Percentiles rank a stretch among this genome's conserved stretches.
phyloP scores from a whole-genome alignment of 2,888 invertebrate species.

The Spilosoma lubricipeda region DNA sequence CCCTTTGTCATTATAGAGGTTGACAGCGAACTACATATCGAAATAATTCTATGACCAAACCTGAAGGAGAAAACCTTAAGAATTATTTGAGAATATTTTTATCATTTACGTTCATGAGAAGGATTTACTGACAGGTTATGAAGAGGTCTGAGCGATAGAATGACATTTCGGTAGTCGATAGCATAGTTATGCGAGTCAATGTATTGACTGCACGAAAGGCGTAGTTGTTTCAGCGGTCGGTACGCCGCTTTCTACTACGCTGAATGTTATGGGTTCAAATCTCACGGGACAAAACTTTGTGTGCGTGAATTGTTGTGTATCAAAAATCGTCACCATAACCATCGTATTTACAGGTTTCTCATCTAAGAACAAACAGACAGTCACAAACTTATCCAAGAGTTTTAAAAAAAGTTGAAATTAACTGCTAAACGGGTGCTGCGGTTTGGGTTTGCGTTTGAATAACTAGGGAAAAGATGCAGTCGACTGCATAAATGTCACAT shows the following conservation, averaged over 20 bases:
- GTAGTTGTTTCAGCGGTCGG: too few relatives aligned
- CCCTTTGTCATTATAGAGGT: slow-evolving; percentile 14
- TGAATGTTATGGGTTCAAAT: too few relatives aligned
- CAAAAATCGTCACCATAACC: too few relatives aligned
- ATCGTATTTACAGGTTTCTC: not conserved
- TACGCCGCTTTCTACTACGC: too few relatives aligned
- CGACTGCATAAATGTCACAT: not conserved
- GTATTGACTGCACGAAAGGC: too few relatives aligned
- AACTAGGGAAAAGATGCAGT: too few relatives aligned
- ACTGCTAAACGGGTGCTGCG: not conserved
- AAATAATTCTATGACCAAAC: not conserved
- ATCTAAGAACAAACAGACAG: too few relatives aligned
- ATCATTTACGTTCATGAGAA: not conserved
- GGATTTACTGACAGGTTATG: not conserved
- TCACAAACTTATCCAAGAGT: too few relatives aligned
- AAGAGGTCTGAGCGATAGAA: not conserved
- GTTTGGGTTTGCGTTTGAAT: not conserved
- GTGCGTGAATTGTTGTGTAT: too few relatives aligned
- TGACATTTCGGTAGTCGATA: not conserved
- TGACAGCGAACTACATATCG: slow-evolving; percentile 4
- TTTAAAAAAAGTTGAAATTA: not conserved
- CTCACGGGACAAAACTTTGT: too few relatives aligned
- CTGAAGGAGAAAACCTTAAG: not conserved
- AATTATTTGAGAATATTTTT: not conserved
- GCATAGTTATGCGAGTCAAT: not conserved